Evolutionary conservation across 2,888 invertebrate species (phyloP).

Genomic region (Gymnocheta viridis): DNA sequence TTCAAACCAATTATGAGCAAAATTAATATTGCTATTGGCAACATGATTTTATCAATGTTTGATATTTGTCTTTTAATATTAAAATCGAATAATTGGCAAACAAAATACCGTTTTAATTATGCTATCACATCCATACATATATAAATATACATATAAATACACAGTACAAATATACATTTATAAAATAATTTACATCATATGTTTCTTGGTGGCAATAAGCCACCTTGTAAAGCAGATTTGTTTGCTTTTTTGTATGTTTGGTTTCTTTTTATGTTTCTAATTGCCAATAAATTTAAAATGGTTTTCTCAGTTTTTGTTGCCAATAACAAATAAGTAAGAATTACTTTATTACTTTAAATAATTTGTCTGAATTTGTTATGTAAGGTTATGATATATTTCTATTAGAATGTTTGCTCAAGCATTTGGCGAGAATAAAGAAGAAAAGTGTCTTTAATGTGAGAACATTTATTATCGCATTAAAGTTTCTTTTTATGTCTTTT

Average conservation of each 20-base stretch:
- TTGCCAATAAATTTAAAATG: slow-evolving; percentile 40
- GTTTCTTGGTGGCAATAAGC: background rate
- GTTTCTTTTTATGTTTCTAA: background rate
- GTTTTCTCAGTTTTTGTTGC: slow-evolving; percentile 5
- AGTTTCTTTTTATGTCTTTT: slow-evolving; percentile 45
- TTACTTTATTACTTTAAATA: slow-evolving; percentile 53
- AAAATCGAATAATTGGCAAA: background rate
- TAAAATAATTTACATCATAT: background rate
- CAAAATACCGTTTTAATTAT: background rate
- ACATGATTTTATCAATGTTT: background rate
- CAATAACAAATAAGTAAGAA: slow-evolving; percentile 47
- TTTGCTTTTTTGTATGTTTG: background rate
- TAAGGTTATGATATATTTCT: slow-evolving; percentile 11
- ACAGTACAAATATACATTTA: background rate
- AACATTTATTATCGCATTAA: slow-evolving; percentile 58
- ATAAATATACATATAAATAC: background rate
- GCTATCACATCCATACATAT: background rate
- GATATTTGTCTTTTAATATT: background rate
- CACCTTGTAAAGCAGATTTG: background rate
- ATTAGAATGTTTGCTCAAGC: background rate
- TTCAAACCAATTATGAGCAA: background rate
- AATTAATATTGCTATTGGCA: background rate
- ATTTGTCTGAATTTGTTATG: slow-evolving; percentile 48
- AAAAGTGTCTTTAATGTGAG: slow-evolving; percentile 40
- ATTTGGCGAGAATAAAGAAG: slow-evolving; percentile 1